Percentiles rank a stretch among this genome's conserved stretches.
phyloP scores from a whole-genome alignment of 1,140 invertebrate genomes.

The Rhagoletis zephyria region DNA sequence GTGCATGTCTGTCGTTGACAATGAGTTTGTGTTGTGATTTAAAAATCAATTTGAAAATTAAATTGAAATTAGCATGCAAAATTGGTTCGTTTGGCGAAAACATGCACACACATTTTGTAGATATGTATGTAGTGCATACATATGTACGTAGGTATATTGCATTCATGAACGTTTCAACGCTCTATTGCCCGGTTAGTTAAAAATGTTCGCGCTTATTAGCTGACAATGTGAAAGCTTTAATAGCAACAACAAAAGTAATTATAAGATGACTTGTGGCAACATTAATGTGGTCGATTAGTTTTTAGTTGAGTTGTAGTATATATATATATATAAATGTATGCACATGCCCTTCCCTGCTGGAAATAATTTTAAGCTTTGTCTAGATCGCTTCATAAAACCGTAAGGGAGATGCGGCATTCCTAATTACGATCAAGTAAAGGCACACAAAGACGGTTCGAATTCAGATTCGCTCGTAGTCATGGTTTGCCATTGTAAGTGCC shows the following conservation, averaged over 20 bases:
- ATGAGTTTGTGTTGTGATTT: constrained; percentile 36
- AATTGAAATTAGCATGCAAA: constrained; percentile 48
- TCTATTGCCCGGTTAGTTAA: not conserved
- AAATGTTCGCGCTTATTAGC: constrained; percentile 13
- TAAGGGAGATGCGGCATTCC: too few relatives aligned
- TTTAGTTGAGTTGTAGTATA: not conserved
- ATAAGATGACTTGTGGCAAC: not conserved
- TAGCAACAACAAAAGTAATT: constrained; percentile 13
- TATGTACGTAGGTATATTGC: not conserved
- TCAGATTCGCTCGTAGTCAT: too few relatives aligned
- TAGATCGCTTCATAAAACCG: too few relatives aligned
- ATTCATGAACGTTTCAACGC: not conserved
- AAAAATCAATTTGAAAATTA: constrained; percentile 46
- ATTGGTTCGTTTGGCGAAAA: not conserved
- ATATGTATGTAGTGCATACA: not conserved
- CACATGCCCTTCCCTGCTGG: too few relatives aligned
- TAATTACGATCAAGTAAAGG: too few relatives aligned
- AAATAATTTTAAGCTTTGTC: too few relatives aligned
- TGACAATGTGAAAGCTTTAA: constrained; percentile 26
- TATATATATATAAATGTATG: not conserved
- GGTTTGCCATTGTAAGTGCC: too few relatives aligned
- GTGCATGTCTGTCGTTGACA: not conserved
- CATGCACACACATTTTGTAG: not conserved
- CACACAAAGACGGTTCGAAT: too few relatives aligned
- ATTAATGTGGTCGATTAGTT: not conserved